Conservation (phyloP, 2,888 invertebrate species). For the Clunio marinus region DNA sequence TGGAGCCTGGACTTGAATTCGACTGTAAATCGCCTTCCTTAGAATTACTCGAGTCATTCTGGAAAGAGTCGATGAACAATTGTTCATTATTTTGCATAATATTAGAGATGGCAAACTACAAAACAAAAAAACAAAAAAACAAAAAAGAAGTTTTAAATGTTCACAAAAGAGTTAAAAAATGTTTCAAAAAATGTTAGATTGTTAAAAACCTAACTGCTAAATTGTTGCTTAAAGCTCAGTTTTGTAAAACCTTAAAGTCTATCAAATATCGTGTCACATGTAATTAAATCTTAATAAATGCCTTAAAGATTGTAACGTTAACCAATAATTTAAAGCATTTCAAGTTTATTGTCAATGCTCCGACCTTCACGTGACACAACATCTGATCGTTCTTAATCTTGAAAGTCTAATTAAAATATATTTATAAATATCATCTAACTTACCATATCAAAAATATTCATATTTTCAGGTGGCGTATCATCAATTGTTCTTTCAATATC, state of each 20-base stretch:
- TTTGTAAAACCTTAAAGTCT: too few relatives aligned
- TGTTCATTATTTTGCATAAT: constrained; percentile 38
- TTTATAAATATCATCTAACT: background rate
- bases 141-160: constrained; percentile 7
- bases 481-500: constrained; percentile 35
- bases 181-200: background rate
- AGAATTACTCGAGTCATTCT: constrained; percentile 36
- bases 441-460: constrained; percentile 37
- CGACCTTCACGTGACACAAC: background rate
- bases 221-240: too few relatives aligned
- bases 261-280: too few relatives aligned
- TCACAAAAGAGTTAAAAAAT: background rate
- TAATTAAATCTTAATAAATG: too few relatives aligned
- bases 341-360: background rate
- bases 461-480: constrained; percentile 31
- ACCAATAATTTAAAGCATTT: too few relatives aligned
- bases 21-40: constrained; percentile 23
- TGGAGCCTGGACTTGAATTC: constrained; percentile 31
- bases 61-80: constrained; percentile 31
- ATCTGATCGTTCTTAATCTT: too few relatives aligned
- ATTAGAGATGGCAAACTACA: constrained; percentile 39
- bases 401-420: background rate
- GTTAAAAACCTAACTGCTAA: too few relatives aligned
- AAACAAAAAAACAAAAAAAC: constrained; percentile 14
- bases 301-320: too few relatives aligned